Base-by-base conservation (phyloP, 2,888 invertebrate species). In the Drosophila melanosoma region DNA sequence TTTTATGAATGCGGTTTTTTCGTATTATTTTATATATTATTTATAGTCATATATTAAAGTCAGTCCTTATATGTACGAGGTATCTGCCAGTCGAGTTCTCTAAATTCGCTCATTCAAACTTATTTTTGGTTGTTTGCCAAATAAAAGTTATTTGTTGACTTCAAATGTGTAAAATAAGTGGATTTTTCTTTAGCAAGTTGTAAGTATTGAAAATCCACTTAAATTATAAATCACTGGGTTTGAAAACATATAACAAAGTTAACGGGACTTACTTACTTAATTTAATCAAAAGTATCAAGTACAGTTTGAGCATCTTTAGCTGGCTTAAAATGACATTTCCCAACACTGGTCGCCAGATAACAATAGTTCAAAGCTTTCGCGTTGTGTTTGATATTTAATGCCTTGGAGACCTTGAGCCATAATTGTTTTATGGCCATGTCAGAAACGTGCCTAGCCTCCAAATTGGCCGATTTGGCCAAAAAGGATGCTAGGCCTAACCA, bases 341-440 rank as follows among this genome's bases (percentile, higher is more conserved):
- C 45, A 45, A 45, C 45, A 45, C 45, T 15, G 23, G 8, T 8
- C 15, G 15, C 8, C 23, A 45, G 45, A 12, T 45, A 58, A 33
- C 20, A 33, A 53, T 33, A 15, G 52, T 33, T 32, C n/a, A 15
- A 23, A 42, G 33, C 51, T 65, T 51, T 58, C 69, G 52, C 49
- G 29, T 52, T 62, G 65, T 75, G 42, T 74, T 66, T 35, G 53
- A 45, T 57, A 53, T 65, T 49, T 60, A 64, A 76, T 69, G 32
- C 66, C 36, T 48, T n/a, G 17, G 23, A 54, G 67, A 66, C 77
- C 77, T 78, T 76, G 78, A 66, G 56, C 65, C 49, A 59, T 79
- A 79, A 79, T 81, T 81, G 81, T 81, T 79, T 65, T 58, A 60
- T 69, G 58, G 77, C 71, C 64, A 20, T 17, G 66, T 36, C 67